Conservation (phyloP, 2,797 vertebrate species). For the Semaprochilodus insignis region DNA sequence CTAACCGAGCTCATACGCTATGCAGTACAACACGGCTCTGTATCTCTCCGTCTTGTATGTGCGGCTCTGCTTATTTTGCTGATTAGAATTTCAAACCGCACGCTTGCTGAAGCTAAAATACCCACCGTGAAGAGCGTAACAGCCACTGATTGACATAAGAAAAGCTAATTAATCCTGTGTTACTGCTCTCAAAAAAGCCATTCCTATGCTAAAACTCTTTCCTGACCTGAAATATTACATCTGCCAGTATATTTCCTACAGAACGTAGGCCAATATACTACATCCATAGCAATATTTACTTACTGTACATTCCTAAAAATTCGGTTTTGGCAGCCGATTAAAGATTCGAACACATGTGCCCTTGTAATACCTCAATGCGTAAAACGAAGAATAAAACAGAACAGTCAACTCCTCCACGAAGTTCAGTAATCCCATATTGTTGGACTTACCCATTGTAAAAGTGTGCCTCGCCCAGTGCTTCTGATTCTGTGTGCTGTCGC, state of each 20-base stretch:
- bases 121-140: neutral
- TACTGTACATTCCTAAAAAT: too few relatives aligned
- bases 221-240: neutral
- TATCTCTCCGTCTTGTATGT: neutral
- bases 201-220: neutral
- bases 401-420: neutral
- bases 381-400: too few relatives aligned
- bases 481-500: neutral
- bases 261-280: neutral
- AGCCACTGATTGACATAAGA: neutral
- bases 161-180: neutral
- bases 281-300: neutral
- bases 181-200: neutral
- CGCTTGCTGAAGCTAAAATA: neutral
- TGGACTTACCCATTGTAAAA: conserved; percentile 75
- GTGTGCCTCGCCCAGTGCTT: conserved; percentile 53
- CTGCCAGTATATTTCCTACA: neutral
- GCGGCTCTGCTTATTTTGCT: neutral
- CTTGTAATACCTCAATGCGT: too few relatives aligned
- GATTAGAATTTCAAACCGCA: conserved; percentile 16
- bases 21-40: neutral
- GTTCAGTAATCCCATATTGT: neutral
- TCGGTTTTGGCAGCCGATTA: too few relatives aligned
- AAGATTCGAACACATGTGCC: too few relatives aligned
- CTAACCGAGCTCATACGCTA: conserved; percentile 14